A percentile compares a stretch with the other conserved stretches of the same genome.
These are phyloP conservation scores for Palloptera scutellata DNA, from an alignment of 2,888 invertebrate species.

Conservation along the genomic window DNA sequence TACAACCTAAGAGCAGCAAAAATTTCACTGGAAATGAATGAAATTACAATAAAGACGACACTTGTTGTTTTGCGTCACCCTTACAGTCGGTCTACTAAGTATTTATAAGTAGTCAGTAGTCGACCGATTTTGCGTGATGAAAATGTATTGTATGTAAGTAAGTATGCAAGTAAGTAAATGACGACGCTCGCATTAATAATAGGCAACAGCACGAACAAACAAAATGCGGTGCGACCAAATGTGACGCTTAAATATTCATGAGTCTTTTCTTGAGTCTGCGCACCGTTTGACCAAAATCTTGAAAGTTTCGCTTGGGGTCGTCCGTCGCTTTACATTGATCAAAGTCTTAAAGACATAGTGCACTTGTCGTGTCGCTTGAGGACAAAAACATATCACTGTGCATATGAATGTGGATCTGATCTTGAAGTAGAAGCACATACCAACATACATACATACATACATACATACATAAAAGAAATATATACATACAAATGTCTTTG, in stretches of 20 bases:
- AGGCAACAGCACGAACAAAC: constrained; percentile 42
- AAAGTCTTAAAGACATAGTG: constrained; percentile 36
- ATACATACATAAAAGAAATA: too few relatives aligned
- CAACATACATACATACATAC: too few relatives aligned
- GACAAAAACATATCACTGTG: constrained; percentile 13
- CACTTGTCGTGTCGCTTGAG: constrained; percentile 41
- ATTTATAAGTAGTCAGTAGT: too few relatives aligned
- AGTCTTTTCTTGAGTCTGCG: constrained; percentile 38
- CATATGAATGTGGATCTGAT: constrained; percentile 8
- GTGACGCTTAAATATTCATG: constrained; percentile 64
- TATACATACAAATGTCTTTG: too few relatives aligned
- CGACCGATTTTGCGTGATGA: too few relatives aligned
- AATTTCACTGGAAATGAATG: too few relatives aligned
- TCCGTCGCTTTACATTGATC: constrained; percentile 21
- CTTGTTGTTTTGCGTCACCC: constrained; percentile 43
- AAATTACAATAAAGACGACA: constrained; percentile 39
- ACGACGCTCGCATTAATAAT: constrained; percentile 52
- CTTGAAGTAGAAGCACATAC: not conserved
- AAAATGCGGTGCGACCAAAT: constrained; percentile 55
- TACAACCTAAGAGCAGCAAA: too few relatives aligned
- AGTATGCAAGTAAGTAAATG: too few relatives aligned
- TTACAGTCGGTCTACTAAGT: too few relatives aligned
- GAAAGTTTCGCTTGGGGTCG: constrained; percentile 2
- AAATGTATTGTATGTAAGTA: too few relatives aligned
- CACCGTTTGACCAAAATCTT: not conserved